phyloP scores from a whole-genome alignment of 23 tunicate species.

The Styela plicata region DNA sequence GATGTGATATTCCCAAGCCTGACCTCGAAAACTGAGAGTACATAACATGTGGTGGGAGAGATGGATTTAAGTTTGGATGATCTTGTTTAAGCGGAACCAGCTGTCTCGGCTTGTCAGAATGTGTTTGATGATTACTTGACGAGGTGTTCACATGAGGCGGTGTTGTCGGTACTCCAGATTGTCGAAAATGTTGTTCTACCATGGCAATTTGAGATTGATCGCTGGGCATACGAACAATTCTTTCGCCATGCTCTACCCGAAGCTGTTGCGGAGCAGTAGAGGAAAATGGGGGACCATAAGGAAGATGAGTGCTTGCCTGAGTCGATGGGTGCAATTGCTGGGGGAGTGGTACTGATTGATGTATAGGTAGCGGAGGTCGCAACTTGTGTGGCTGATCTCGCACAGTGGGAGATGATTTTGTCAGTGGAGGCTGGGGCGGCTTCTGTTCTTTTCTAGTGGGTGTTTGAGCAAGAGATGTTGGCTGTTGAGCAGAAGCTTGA shows the following conservation, averaged over 20 bases:
- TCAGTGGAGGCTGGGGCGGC: background rate
- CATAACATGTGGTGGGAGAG: background rate
- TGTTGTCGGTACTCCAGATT: conserved; percentile 41
- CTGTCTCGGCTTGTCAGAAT: background rate
- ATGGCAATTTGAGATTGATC: conserved; percentile 29
- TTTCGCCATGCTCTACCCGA: conserved; percentile 11
- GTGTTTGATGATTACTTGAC: background rate
- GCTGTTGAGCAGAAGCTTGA: background rate
- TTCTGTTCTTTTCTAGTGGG: conserved; percentile 4
- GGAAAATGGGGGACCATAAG: background rate
- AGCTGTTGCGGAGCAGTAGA: background rate
- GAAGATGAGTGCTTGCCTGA: background rate
- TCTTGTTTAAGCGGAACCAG: background rate
- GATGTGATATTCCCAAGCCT: background rate
- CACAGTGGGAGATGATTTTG: background rate
- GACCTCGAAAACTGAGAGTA: background rate
- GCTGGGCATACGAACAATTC: conserved; percentile 2
- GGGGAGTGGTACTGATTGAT: background rate
- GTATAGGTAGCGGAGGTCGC: background rate
- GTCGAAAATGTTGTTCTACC: conserved; percentile 65
- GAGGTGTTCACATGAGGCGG: background rate
- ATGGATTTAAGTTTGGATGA: background rate
- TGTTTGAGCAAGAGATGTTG: background rate
- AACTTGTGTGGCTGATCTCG: background rate
- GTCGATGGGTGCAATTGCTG: conserved; percentile 17